Evolutionary conservation across 2,797 vertebrate genomes (phyloP), one percentile per base, ranked within the genome.

Genomic region (Nannoperca australis): DNA sequence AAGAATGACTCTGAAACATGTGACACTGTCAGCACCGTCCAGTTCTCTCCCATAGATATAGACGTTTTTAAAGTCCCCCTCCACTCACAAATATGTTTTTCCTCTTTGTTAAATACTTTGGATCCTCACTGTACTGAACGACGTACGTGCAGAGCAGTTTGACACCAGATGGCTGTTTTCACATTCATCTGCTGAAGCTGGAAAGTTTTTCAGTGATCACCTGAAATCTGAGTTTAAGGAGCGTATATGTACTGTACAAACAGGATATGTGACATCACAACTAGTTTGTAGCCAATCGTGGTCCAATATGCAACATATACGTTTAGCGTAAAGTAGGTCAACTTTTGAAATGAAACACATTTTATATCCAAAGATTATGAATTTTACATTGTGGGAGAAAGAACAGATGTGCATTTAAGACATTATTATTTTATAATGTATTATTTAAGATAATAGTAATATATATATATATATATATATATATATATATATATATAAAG

Each of bases 131-230:
- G n/a, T 40, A n/a, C 15, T 27, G 50, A 20, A 17, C 56, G 13
- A 38, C 34, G n/a, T 55, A 27, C 17, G 53, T 38, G 40, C 62
- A 54, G 49, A 55, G 24, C 24, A 27, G n/a, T 55, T 42, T 61
- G 20, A 67, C 61, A 53, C 36, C 72, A 47, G 60, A 18, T n/a
- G 7, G 22, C 20, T 24, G 49, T 62, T 77, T 69, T 42, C 70
- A 44, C 50, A 45, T 67, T 24, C 18, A 56, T 61, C 60, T 74
- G 49, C 60, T 22, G 34, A 30, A 47, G 36, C 18, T 20, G 58
- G 18, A 62, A n/a, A 53, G 47, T 59, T 69, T 54, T 22, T 65
- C 59, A 7, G n/a, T 2, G 9, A 24, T 59, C 54, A 32, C 60
- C 54, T 45, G 64, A 61, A 67, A 51, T 74, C 70, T 63, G 10